A percentile compares a stretch with the other conserved stretches of the same genome.
Conservation (phyloP, 2,113 vertebrate genomes). For the Parotia lawesii region DNA sequence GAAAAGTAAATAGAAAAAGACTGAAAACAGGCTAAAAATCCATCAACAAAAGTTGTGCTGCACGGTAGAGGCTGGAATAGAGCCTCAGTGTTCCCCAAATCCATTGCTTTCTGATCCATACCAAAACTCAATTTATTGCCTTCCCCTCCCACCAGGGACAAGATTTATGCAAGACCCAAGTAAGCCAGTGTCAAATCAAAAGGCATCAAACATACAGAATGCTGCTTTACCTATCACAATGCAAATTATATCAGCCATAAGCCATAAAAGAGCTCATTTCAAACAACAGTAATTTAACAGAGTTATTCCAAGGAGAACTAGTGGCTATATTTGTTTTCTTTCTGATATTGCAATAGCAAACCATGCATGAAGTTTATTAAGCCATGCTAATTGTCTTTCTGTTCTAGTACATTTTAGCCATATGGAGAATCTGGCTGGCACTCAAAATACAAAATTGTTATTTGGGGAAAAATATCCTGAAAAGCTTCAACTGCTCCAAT, state of each 20-base stretch:
- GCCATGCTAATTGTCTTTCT: conserved; percentile 51
- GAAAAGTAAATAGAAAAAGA: neutral
- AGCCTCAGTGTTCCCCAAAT: neutral
- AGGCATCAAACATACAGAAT: neutral
- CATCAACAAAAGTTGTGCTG: neutral
- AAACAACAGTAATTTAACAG: conserved; percentile 31
- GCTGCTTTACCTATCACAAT: conserved; percentile 18
- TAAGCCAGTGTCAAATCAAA: neutral
- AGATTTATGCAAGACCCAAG: neutral
- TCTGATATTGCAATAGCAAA: conserved; percentile 37
- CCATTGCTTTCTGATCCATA: neutral
- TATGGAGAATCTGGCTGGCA: conserved; percentile 42
- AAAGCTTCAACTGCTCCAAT: conserved; percentile 4
- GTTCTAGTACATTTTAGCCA: conserved; percentile 54
- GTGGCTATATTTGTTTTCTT: conserved; percentile 54
- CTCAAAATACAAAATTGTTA: conserved; percentile 29
- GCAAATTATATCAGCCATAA: conserved; percentile 7
- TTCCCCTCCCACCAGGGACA: neutral
- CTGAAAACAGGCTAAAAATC: neutral
- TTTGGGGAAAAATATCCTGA: conserved; percentile 46
- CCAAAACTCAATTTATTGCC: neutral
- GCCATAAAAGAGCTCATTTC: conserved; percentile 40
- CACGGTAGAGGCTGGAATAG: neutral
- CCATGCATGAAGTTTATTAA: conserved; percentile 66
- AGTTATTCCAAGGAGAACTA: conserved; percentile 41